These are phyloP conservation scores for Tinea pellionella DNA, from an alignment of 2,888 invertebrate genomes.

Conservation along the genomic window DNA sequence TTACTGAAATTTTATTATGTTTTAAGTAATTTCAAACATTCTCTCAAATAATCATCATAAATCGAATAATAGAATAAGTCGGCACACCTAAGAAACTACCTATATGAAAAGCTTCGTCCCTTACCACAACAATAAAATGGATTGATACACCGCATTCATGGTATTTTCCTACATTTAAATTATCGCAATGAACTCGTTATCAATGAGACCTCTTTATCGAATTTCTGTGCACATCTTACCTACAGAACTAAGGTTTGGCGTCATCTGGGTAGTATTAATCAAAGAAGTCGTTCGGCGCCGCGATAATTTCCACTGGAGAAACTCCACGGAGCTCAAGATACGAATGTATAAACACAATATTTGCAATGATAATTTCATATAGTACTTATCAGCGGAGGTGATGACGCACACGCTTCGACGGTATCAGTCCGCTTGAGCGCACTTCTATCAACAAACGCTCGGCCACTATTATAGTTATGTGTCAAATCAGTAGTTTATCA, in stretches of 20 bases:
- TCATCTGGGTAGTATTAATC: constrained; percentile 21
- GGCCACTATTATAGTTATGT: background rate
- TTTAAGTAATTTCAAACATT: background rate
- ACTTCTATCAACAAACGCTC: constrained; percentile 9
- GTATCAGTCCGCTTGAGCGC: constrained; percentile 21
- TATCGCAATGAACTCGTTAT: constrained; percentile 58
- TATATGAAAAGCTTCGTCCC: no score
- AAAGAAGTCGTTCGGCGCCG: constrained; percentile 29
- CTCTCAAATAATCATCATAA: background rate
- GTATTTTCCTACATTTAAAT: constrained; percentile 56
- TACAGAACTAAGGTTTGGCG: constrained; percentile 10
- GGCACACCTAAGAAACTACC: no score
- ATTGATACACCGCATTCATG: constrained; percentile 15
- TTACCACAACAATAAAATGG: no score
- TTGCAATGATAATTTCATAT: constrained; percentile 64
- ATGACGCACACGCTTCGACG: constrained; percentile 59
- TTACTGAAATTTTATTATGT: background rate
- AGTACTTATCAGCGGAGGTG: constrained; percentile 62
- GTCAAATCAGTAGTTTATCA: background rate
- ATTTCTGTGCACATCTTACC: constrained; percentile 25
- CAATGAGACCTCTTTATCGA: constrained; percentile 58
- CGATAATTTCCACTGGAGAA: constrained; percentile 43
- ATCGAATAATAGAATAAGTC: no score
- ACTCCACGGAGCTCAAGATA: constrained; percentile 42
- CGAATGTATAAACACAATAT: constrained; percentile 57